Evolutionary conservation across 2,113 vertebrate species (phyloP).

Genomic region (Sprattus sprattus): DNA sequence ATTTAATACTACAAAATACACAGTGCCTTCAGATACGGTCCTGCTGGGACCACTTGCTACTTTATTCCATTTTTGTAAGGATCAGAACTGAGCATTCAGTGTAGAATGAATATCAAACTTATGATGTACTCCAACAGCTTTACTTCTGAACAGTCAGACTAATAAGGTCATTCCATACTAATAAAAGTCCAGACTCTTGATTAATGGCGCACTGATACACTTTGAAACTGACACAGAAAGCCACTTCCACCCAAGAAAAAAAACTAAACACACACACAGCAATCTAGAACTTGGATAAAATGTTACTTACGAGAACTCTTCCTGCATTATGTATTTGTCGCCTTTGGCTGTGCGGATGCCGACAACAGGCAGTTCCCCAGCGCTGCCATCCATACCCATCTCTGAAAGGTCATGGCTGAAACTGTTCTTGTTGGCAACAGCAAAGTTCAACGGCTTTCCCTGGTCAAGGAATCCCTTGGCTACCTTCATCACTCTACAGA

Average conservation of each 20-base stretch:
- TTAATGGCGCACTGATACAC: too few species aligned
- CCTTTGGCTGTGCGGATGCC: conserved; percentile 87
- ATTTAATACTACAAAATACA: neutral
- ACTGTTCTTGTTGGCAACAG: conserved; percentile 84
- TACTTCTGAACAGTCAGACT: too few species aligned
- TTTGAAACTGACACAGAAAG: too few species aligned
- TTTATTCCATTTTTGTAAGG: too few species aligned
- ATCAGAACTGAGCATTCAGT: too few species aligned
- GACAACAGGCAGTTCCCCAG: conserved; percentile 85
- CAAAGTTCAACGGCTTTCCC: conserved; percentile 84
- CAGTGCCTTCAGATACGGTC: neutral
- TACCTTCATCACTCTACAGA: conserved; percentile 91
- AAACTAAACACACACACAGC: neutral
- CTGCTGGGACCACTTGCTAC: too few species aligned
- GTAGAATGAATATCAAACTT: too few species aligned
- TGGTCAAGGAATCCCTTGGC: conserved; percentile 90
- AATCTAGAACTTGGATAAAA: neutral
- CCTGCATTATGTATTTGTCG: conserved; percentile 92
- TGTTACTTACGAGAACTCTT: conserved; percentile 91
- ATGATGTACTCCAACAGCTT: too few species aligned
- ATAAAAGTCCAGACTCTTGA: too few species aligned
- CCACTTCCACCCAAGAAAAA: neutral
- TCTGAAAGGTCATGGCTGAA: conserved; percentile 88
- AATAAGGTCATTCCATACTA: too few species aligned
- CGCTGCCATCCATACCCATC: conserved; percentile 81